Conservation (phyloP, 2,113 vertebrate species). For the Ammospiza nelsoni region DNA sequence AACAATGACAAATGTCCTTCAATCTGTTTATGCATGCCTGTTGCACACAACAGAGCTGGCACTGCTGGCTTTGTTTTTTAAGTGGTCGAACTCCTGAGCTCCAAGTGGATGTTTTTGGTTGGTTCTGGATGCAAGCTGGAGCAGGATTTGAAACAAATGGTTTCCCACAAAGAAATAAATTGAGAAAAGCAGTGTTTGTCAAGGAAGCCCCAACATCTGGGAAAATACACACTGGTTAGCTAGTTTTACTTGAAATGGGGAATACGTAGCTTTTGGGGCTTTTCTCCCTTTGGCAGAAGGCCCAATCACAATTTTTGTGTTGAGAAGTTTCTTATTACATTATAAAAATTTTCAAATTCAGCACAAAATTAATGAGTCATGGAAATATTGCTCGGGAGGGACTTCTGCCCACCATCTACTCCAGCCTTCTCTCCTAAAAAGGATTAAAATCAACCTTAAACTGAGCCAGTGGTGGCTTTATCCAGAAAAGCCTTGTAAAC, state of each 20-base stretch:
- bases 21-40: neutral
- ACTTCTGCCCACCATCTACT: neutral
- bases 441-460: neutral
- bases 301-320: neutral
- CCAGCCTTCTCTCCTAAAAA: neutral
- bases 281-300: neutral
- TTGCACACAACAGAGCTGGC: neutral
- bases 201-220: neutral
- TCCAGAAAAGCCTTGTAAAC: neutral
- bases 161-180: neutral
- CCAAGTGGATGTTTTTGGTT: neutral
- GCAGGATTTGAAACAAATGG: constrained; percentile 11
- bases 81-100: neutral
- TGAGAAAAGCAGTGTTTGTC: neutral
- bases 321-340: neutral
- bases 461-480: neutral
- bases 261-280: fast-evolving
- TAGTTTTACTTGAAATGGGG: neutral
- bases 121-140: neutral
- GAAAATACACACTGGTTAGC: neutral
- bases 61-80: neutral
- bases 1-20: constrained; percentile 27
- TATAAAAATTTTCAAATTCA: neutral
- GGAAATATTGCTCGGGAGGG: neutral
- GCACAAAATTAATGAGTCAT: neutral